Conservation (phyloP, 2,888 invertebrate species). For the Andrena haemorrhoa region DNA sequence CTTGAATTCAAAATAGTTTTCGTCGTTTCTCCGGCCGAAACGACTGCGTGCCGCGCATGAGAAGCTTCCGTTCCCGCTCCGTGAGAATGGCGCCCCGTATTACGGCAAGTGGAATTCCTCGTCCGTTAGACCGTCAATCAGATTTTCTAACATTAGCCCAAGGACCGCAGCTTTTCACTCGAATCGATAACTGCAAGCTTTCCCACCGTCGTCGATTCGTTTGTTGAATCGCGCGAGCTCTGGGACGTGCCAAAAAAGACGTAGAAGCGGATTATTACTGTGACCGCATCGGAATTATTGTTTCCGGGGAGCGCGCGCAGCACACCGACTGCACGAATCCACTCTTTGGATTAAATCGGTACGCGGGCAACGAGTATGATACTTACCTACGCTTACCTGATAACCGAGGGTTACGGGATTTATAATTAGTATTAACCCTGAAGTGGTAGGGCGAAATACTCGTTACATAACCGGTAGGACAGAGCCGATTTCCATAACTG, state of each 20-base stretch:
- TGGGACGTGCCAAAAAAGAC: background rate
- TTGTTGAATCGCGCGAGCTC: background rate
- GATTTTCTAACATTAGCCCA: slow-evolving; percentile 51
- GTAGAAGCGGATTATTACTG: background rate
- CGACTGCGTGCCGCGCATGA: slow-evolving; percentile 74
- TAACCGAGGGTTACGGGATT: no score
- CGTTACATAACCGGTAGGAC: no score
- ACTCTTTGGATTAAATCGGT: no score
- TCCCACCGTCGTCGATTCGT: background rate
- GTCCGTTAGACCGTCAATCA: slow-evolving; percentile 13
- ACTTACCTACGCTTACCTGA: no score
- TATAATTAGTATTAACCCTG: no score
- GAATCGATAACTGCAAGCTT: background rate
- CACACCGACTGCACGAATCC: no score
- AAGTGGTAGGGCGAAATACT: no score
- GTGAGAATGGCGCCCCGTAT: slow-evolving; percentile 57
- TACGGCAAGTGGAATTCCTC: slow-evolving; percentile 38
- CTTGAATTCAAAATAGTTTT: slow-evolving; percentile 78
- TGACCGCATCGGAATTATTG: no score
- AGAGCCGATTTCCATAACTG: background rate
- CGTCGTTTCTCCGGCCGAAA: slow-evolving; percentile 59
- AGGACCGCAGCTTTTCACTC: slow-evolving; percentile 24
- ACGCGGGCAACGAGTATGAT: no score
- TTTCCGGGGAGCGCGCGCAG: no score
- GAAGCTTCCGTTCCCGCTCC: slow-evolving; percentile 58